Base-by-base conservation (phyloP, 2,797 vertebrate genomes). In the Arremon brunneinucha region DNA sequence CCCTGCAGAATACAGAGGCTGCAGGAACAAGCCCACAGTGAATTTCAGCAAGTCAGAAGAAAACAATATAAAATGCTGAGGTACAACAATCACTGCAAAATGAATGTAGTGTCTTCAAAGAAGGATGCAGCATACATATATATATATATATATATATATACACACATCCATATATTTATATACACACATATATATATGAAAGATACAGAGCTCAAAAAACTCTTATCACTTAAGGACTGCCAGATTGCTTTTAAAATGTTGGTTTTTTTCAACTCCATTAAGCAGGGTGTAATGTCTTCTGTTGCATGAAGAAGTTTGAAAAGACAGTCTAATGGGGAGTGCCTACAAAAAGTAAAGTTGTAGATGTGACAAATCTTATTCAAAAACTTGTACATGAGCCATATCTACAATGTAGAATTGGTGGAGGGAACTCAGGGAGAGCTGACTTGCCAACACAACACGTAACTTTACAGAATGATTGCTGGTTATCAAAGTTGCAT, bases 401-500 rank as follows among this genome's bases (percentile, higher is more conserved):
- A 1, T 12, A 34, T 18, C 59, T 50, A 19, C 74, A 56, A 11
- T 35, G 37, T 62, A 53, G 63, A 79, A 56, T 4, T 19, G 26
- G 76, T 43, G 75, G 70, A 95, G 67, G 87, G 55, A 91, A 26
- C 34, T 56, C n/a, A 28, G 87, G 83, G 46, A 93, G 83, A 79
- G 67, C 44, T 6, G 34, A 56, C 47, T 62, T 83, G 95, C 93
- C 94, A 87, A 76, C 7, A 21, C 6, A 83, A 72, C 75, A 72
- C 4, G 5, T 75, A 96, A 87, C 83, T 81, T 57, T 19, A 64
- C 43, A 56, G 89, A 93, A 81, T 5, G 82, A 81, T 59, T 84
- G 86, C 93, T 0, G 24, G 78, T 94, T 96, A 96, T 96, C 97
- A 83, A 46, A 84, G 76, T 41, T 65, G 86, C 90, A 75, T 28